Evolutionary conservation across 2,797 vertebrate species (phyloP).

Genomic region (Pipistrellus pipistrellus): DNA sequence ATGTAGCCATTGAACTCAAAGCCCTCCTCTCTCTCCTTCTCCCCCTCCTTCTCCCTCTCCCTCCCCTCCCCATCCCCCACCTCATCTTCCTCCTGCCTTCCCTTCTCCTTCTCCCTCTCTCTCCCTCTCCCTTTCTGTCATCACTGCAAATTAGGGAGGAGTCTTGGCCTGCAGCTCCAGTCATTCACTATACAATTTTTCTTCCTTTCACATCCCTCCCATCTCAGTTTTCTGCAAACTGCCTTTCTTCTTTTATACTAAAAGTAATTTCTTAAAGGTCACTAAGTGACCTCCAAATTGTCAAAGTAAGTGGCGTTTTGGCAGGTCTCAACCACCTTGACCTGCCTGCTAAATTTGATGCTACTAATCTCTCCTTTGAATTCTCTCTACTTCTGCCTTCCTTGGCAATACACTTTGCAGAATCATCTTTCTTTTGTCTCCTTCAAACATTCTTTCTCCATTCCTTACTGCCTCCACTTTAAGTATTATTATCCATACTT

Average conservation of each 20-base stretch:
- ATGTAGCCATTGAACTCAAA: slow-evolving; percentile 31
- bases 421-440: slow-evolving; percentile 48
- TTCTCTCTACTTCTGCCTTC: slow-evolving; percentile 32
- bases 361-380: background rate
- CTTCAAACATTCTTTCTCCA: slow-evolving; percentile 50
- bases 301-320: slow-evolving; percentile 27
- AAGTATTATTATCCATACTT: slow-evolving; percentile 29
- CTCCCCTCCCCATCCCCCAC: too few relatives aligned
- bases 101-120: background rate
- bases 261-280: slow-evolving; percentile 38
- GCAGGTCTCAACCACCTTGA: slow-evolving; percentile 17
- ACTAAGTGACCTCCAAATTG: background rate
- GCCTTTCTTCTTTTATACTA: slow-evolving; percentile 29
- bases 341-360: slow-evolving; percentile 44
- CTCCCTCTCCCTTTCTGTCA: background rate
- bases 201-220: slow-evolving; percentile 35
- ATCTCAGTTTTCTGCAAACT: background rate
- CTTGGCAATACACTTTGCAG: slow-evolving; percentile 11
- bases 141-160: background rate
- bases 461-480: slow-evolving; percentile 16
- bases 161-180: background rate
- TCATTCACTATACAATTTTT: background rate
- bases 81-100: background rate
- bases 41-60: background rate
- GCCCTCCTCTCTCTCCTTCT: background rate